phyloP scores from a whole-genome alignment of 2,113 vertebrate species.

The Myrmecophaga tridactyla region DNA sequence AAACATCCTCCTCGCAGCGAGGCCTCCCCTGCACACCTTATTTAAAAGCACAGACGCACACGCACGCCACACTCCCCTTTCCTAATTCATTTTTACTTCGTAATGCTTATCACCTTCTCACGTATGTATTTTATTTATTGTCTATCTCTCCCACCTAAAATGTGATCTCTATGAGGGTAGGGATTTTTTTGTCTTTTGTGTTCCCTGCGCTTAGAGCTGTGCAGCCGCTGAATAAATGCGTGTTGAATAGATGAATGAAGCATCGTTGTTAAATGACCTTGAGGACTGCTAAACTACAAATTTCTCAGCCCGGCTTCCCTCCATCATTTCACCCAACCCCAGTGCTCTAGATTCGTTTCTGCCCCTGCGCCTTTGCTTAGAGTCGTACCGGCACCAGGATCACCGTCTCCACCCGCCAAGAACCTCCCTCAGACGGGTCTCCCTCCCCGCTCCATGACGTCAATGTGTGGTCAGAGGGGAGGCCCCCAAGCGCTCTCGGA shows the following conservation, averaged over 20 bases:
- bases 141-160: not conserved
- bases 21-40: not conserved
- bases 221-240: not conserved
- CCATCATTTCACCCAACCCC: not conserved
- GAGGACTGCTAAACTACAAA: not conserved
- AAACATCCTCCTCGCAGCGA: not conserved
- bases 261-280: not conserved
- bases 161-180: not conserved
- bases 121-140: not conserved
- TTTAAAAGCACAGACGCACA: not conserved
- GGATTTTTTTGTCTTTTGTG: not conserved
- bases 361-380: not conserved
- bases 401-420: not conserved
- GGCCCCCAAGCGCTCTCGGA: not conserved
- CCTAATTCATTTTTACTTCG: not conserved
- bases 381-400: not conserved
- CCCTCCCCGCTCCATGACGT: not conserved
- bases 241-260: not conserved
- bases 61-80: not conserved
- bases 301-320: not conserved
- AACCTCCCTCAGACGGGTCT: not conserved
- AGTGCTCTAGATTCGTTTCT: not conserved
- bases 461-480: not conserved
- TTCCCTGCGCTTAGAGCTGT: not conserved
- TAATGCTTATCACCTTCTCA: not conserved